Evolutionary conservation across 2,113 vertebrate species (phyloP), one percentile per base, ranked within the genome.

Genomic region (Octodon degus): DNA sequence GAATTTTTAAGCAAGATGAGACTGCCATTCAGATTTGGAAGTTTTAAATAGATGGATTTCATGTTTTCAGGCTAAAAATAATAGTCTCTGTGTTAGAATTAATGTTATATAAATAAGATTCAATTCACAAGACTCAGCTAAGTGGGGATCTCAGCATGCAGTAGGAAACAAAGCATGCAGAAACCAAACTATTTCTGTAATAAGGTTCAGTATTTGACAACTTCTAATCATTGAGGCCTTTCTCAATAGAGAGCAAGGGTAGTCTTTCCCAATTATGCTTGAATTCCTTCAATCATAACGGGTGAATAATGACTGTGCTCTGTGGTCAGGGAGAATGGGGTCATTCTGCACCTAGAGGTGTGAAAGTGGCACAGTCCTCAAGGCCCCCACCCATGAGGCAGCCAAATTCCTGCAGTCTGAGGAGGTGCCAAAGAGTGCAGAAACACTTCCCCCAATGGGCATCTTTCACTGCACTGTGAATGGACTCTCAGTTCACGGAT

Each of bases 401-500:
- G 50, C 96, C 30, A 43, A 95, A 97, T 97, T 97, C 97, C 97
- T 86, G 83, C 11, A 34, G 70, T n/a, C 79, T 24, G 40, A 93
- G 55, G 86, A 82, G 92, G 84, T 79, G 43, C 95, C 97, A 86
- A 63, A 40, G 87, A 34, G 37, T 0, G 60, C 68, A 93, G 89
- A 95, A 87, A 77, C n/a, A 32, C 24, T 32, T 79, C 88, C 93
- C 62, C 37, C 74, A 96, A 67, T 17, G 72, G 96, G 68, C 89
- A 98, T 96, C 97, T 96, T 95, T 1, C 25, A 93, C 92, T 91
- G 86, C 95, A 50, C 50, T 89, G 96, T 98, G 98, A 98, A 98
- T 98, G 96, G 95, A 93, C 74, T 83, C 96, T 97, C 95, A 97
- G 95, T 97, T 96, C 0, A 0, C 89, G 2, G 90, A 91, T 70